Evolutionary conservation across 2,797 vertebrate genomes (phyloP).

Genomic region (Heteromormyrus szaboi): DNA sequence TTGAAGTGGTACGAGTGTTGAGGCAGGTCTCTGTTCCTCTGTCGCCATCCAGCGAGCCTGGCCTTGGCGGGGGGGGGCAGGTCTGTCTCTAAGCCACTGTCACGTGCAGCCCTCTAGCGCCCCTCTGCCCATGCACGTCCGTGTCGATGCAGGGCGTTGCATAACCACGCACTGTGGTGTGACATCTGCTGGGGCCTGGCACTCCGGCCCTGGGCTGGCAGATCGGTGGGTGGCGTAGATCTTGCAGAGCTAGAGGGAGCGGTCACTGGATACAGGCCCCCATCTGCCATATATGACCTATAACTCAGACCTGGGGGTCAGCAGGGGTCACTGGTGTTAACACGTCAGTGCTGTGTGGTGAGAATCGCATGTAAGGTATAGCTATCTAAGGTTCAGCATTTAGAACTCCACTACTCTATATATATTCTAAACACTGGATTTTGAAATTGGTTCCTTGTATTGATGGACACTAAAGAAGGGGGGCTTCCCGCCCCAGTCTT

Average conservation of each 20-base stretch:
- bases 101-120: not conserved
- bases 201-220: not conserved
- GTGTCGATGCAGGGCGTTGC: not conserved
- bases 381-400: not conserved
- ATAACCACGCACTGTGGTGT: not conserved
- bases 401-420: not conserved
- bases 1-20: not conserved
- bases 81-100: not conserved
- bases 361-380: not conserved
- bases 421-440: not conserved
- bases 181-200: not conserved
- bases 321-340: not conserved
- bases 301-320: not conserved
- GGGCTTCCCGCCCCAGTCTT: not conserved
- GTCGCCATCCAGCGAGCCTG: not conserved
- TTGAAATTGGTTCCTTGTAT: not conserved
- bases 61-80: not conserved
- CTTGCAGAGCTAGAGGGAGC: not conserved
- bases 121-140: not conserved
- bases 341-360: not conserved
- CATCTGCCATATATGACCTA: not conserved
- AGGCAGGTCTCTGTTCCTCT: not conserved
- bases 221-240: not conserved
- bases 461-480: not conserved
- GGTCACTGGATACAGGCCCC: not conserved